Evolutionary conservation across 2,113 vertebrate genomes (phyloP).

Genomic region (Andinoacara biseriatus): DNA sequence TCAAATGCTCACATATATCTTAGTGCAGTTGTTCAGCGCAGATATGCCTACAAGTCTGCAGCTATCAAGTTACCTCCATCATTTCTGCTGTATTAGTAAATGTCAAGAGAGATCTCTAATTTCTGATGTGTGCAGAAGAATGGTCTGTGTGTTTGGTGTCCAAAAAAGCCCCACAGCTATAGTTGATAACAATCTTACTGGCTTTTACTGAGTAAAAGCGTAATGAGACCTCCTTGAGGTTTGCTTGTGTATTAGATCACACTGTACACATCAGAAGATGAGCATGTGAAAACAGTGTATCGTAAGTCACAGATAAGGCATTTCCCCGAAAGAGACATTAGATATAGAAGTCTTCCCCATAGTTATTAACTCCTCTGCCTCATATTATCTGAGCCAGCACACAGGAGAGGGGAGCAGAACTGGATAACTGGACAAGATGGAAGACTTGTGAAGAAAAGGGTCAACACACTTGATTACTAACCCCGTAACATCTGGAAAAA

Average conservation of each 20-base stretch:
- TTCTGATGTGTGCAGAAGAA: background rate
- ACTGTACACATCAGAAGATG: background rate
- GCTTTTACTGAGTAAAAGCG: fast-evolving
- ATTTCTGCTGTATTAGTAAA: background rate
- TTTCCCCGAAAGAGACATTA: background rate
- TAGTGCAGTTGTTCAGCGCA: background rate
- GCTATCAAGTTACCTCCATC: conserved; percentile 3
- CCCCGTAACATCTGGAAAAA: background rate
- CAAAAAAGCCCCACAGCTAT: background rate
- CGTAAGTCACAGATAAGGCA: background rate
- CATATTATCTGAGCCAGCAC: background rate
- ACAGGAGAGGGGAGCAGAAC: background rate
- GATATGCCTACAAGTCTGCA: background rate
- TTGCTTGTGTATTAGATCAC: conserved; percentile 1
- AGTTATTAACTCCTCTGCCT: background rate
- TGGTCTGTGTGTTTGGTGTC: background rate
- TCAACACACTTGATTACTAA: background rate
- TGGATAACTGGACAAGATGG: background rate
- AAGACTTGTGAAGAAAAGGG: background rate
- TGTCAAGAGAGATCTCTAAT: background rate
- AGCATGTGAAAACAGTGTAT: background rate
- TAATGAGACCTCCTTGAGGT: background rate
- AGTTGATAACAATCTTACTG: background rate
- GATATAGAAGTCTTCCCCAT: background rate
- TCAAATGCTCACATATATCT: background rate